Evolutionary conservation across 2,113 vertebrate genomes (phyloP).

Genomic region (Noturus placidus): DNA sequence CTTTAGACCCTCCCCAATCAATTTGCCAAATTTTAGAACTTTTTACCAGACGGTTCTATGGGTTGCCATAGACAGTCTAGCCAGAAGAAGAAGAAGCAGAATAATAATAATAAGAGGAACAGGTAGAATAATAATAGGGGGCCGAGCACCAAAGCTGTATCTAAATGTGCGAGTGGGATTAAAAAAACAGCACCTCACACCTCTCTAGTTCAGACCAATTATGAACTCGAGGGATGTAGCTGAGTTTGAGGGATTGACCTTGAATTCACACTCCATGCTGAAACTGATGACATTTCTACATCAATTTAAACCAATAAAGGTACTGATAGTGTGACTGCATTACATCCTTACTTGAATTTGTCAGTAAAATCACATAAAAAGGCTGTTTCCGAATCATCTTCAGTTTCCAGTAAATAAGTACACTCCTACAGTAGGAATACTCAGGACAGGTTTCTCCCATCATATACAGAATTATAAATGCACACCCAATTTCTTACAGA

Average conservation of each 20-base stretch:
- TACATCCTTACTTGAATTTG: not conserved
- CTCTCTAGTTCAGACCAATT: not conserved
- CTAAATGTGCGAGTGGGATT: not conserved
- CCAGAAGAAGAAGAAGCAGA: too few relatives aligned
- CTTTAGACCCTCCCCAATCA: too few relatives aligned
- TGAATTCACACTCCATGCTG: not conserved
- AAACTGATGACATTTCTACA: not conserved
- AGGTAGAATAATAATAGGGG: too few relatives aligned
- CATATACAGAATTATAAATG: slow-evolving; percentile 66
- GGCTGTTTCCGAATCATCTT: not conserved
- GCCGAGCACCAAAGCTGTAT: too few relatives aligned
- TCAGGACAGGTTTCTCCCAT: not conserved
- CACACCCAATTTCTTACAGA: slow-evolving; percentile 46
- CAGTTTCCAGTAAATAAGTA: not conserved
- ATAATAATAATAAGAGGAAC: too few relatives aligned
- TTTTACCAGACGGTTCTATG: too few relatives aligned
- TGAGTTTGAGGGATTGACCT: not conserved
- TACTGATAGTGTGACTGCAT: too few relatives aligned
- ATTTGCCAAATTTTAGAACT: too few relatives aligned
- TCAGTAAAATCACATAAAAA: not conserved
- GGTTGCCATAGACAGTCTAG: too few relatives aligned
- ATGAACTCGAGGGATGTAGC: not conserved
- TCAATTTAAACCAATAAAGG: not conserved
- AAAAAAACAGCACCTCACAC: not conserved
- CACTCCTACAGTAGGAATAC: not conserved